Evolutionary conservation across 2,888 invertebrate species (phyloP).

Genomic region (Alloscopus bannaensis): DNA sequence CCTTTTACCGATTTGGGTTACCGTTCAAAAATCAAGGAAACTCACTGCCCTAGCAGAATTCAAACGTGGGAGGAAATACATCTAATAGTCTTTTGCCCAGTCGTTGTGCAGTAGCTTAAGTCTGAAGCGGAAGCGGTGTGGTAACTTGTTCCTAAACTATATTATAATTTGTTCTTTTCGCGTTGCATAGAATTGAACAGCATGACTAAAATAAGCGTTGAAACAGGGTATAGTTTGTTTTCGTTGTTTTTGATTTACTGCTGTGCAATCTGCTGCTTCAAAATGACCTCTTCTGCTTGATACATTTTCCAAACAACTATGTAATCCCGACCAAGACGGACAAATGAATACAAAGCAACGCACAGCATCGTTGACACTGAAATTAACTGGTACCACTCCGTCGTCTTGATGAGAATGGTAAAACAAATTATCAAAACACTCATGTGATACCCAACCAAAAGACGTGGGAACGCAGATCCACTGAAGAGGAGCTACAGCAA

Average conservation of each 20-base stretch:
- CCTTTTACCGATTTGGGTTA: too few species aligned
- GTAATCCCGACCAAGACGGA: slow-evolving; percentile 91
- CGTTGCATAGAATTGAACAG: too few species aligned
- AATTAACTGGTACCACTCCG: slow-evolving; percentile 94
- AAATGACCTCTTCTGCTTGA: slow-evolving; percentile 82
- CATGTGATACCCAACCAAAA: slow-evolving; percentile 81
- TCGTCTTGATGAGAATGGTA: slow-evolving; percentile 85
- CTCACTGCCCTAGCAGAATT: too few species aligned
- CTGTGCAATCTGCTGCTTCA: slow-evolving; percentile 54
- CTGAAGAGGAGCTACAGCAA: slow-evolving; percentile 87
- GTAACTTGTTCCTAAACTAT: too few species aligned
- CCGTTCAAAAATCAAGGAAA: too few species aligned
- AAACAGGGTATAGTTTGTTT: too few species aligned
- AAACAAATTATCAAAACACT: slow-evolving; percentile 84
- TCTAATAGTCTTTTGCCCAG: too few species aligned
- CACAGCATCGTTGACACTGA: slow-evolving; percentile 90
- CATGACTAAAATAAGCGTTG: too few species aligned
- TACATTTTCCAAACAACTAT: slow-evolving; percentile 90
- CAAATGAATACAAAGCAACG: slow-evolving; percentile 93
- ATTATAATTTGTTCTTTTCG: too few species aligned
- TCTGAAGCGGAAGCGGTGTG: too few species aligned
- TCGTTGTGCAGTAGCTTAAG: too few species aligned
- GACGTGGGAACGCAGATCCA: slow-evolving; percentile 88
- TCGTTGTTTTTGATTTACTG: slow-evolving; percentile 30
- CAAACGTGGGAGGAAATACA: too few species aligned